Percentiles rank a stretch among this genome's conserved stretches.
These are phyloP conservation scores for Bactericera cockerelli DNA, from an alignment of 1,140 invertebrate genomes.

Conservation along the genomic window DNA sequence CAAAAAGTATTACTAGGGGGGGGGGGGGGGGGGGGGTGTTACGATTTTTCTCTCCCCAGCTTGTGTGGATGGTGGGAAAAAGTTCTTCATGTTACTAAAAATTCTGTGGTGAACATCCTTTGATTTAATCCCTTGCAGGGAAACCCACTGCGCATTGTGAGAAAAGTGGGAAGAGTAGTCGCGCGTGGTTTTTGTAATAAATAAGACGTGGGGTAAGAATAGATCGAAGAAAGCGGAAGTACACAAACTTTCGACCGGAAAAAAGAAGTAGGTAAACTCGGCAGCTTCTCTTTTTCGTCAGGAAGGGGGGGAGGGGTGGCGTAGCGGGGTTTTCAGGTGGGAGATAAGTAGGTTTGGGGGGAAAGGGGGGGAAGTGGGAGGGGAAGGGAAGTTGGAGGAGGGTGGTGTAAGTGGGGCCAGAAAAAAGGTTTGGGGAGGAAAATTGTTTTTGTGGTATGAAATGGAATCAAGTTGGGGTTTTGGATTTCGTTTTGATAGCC, in stretches of 20 bases:
- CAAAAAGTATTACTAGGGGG: too few species aligned
- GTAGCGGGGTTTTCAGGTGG: background rate
- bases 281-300: constrained; percentile 13
- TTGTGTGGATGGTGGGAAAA: too few species aligned
- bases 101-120: background rate
- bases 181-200: constrained; percentile 57
- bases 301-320: background rate
- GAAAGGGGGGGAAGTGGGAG: too few species aligned
- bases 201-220: constrained; percentile 62
- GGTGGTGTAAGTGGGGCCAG: too few species aligned
- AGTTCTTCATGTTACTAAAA: background rate
- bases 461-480: too few species aligned
- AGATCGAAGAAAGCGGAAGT: constrained; percentile 61
- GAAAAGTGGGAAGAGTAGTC: constrained; percentile 34
- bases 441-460: too few species aligned
- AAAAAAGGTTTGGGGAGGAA: too few species aligned
- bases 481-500: too few species aligned
- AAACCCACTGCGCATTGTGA: constrained; percentile 9
- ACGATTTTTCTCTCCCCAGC: too few species aligned
- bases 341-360: background rate
- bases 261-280: constrained; percentile 59
- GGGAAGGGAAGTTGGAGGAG: too few species aligned
- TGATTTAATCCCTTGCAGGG: background rate
- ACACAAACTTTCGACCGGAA: constrained; percentile 66
- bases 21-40: too few species aligned